Evolutionary conservation across 2,113 vertebrate species (phyloP).

Genomic region (Neodon shergylaensis): DNA sequence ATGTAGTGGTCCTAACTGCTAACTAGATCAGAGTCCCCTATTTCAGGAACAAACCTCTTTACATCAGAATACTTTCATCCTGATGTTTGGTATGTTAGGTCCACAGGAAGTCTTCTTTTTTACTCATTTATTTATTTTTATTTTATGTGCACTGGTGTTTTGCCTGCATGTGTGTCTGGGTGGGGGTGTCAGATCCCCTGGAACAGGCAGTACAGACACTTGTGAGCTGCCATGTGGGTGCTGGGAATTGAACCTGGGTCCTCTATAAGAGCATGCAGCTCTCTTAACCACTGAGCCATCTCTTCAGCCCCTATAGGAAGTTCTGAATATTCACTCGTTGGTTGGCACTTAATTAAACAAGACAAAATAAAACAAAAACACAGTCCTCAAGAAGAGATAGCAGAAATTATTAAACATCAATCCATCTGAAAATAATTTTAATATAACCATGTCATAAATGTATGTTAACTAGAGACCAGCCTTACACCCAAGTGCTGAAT

Average conservation of each 20-base stretch:
- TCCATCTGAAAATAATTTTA: not conserved
- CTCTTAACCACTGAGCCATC: no score
- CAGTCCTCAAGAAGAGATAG: constrained; percentile 27
- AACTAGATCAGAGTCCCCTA: not conserved
- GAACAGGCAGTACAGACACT: no score
- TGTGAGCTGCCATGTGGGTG: no score
- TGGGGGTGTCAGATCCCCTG: no score
- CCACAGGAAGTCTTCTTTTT: not conserved
- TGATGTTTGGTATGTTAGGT: not conserved
- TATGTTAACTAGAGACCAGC: not conserved
- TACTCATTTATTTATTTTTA: no score
- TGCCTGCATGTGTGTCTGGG: no score
- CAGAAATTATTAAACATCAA: not conserved
- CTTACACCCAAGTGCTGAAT: not conserved
- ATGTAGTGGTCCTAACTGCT: not conserved
- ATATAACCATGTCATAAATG: not conserved
- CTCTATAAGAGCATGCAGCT: no score
- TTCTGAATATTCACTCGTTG: not conserved
- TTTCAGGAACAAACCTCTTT: not conserved
- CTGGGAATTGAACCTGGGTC: no score
- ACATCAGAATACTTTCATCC: not conserved
- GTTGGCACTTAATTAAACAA: not conserved
- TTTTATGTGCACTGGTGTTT: no score
- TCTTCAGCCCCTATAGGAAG: not conserved
- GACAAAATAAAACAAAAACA: not conserved